Evolutionary conservation across 2,113 vertebrate species (phyloP), one percentile per base, ranked within the genome.

Genomic region (Scophthalmus maximus): DNA sequence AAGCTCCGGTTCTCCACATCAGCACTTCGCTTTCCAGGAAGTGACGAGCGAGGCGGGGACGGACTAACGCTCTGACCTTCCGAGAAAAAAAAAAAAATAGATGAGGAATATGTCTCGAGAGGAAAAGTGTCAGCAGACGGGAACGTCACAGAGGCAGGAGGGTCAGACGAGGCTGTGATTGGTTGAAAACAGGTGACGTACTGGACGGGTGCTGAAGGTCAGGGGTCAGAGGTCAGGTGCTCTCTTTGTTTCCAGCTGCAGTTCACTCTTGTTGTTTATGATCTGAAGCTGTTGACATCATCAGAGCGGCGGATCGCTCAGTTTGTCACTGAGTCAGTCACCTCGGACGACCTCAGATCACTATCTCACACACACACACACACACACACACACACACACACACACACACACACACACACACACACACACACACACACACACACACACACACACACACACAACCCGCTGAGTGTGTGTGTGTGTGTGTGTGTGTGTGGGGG

Each of bases 291-390:
- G 46, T 8, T 34, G 42, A 44, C 15, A 3, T 44, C 34, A 63
- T 29, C 29, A 5, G 32, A 17, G 3, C 18, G 15, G 22, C 20
- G 6, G 47, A 47, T 66, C 56, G 5, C 64, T 29, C n/a, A 0
- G 70, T 46, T 30, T 22, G 32, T 27, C 23, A 30, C 58, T 3
- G 65, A 25, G 56, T 62, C 61, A 46, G 7, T 83, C 66, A 65
- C 81, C 83, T 88, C 85, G 71, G 80, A 47, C 65, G 72, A 85
- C 68, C 46, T 70, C 68, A 57, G 44, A 64, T 61, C 46, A 38
- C 60, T 73, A 57, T 68, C 67, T 36, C 51, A 20, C 15, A 49
- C 75, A 30, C 59, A 34, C 60, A 44, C 65, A 8, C 36, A 52
- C 67, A 50, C 65, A 34, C 65, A 60, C 49, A 42, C 25, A 44